Base-by-base conservation (phyloP, 1,140 invertebrate genomes). In the Potamilus streckersoni region DNA sequence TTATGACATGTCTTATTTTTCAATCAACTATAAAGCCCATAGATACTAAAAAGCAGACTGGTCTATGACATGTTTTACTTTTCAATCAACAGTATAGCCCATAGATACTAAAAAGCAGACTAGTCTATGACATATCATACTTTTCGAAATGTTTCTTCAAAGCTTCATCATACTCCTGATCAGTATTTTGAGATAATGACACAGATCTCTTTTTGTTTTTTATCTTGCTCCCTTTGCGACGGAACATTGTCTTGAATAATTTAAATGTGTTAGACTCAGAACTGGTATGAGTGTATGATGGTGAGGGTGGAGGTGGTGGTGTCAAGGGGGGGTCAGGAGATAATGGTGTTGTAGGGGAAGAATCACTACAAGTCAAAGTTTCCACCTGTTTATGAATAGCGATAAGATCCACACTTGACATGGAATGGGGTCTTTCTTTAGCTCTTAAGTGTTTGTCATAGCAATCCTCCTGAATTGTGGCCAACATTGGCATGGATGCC, bases 121-220 rank as follows among this genome's bases (percentile, higher is more conserved):
- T 49, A 0, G 38, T 49, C 38, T 49, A 49, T 49, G 38, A 49
- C 38, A 49, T 49, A 6, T 77, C 75, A 73, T 77, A 77, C 68
- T 77, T 77, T 66, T 77, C 63, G n/a, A 77, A 77, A 73, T 72
- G 69, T 58, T 72, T 77, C 38, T 77, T 77, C 19, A 77, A 63
- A 14, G 75, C 75, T 58, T 77, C 75, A 57, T 71, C 73, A 27
- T 77, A 72, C 56, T 77, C 75, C 38, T 49, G 72, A 65, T 77
- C 69, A 60, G 75, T 72, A 20, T 70, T 72, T 72, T 72, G 69
- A 23, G 75, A 77, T 49, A 77, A 71, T 2, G 75, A 77, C n/a
- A 73, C 75, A 13, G 75, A 69, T 38, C 75, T 55, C 58, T 77
- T 77, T 59, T 77, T 77, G 31, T 63, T 49, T 63, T 77, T 77